Evolutionary conservation across 2,113 vertebrate genomes (phyloP), one percentile per base, ranked within the genome.

Genomic region (Bolborhynchus lineola): DNA sequence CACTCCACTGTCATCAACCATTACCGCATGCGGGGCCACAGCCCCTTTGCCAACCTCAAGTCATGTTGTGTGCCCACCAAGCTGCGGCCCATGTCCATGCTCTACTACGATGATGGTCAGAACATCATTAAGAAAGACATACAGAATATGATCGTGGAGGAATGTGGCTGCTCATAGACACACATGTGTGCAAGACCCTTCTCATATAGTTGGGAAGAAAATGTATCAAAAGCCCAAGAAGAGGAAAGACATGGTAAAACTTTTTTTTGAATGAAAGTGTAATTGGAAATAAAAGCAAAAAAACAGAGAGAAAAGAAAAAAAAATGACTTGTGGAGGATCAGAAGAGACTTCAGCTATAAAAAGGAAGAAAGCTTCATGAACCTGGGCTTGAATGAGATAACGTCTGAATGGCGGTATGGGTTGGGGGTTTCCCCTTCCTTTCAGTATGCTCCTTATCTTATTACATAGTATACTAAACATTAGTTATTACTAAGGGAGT

Each of bases 111-210:
- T 4, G 99, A 99, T 69, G 99, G 99, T 93, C 99, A 99, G 86
- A 99, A 99, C 98, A 99, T 99, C 95, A 99, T 99, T 93, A 99
- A 99, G 96, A 99, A 99, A 97, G 99, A 99, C 98, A 99, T 99
- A 92, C 99, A 99, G 97, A 99, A 99, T 96, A 99, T 99, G 99
- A 99, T 99, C 42, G 99, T 99, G 97, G 99, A 99, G 96, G 99
- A 99, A 96, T 99, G 99, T 65, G 99, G 99, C 50, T 99, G 99
- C 94, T 99, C 99, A 3, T 99, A 99, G 96, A 97, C 0, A 1
- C 20, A 1, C 2, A 39, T 55, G 41, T 13, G 24, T 1, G 1
- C 64, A 64, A 88, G 75, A 69, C 41, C 49, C 59, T 89, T 80
- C 84, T 93, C 46, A 3, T 41, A 55, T 41, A 37, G 15, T 53